Evolutionary conservation across 2,888 invertebrate genomes (phyloP).

Genomic region (Pandemis cinnamomeana): DNA sequence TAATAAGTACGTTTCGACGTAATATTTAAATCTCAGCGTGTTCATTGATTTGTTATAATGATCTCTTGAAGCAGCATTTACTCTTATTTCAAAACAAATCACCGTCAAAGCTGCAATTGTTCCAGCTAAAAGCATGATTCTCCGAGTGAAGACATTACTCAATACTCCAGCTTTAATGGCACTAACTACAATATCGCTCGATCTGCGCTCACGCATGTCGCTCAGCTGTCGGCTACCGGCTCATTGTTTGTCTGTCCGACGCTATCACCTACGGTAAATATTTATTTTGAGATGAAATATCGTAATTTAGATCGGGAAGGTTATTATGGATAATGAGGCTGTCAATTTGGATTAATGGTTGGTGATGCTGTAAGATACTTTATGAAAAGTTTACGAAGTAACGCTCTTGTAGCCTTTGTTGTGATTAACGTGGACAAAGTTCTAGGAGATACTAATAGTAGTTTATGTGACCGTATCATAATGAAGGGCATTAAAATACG

Average conservation of each 20-base stretch:
- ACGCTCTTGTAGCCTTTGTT: neutral
- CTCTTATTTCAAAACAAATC: neutral
- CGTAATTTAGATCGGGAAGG: constrained; percentile 35
- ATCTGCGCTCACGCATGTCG: constrained; percentile 32
- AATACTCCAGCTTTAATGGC: constrained; percentile 18
- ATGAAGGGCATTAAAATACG: no score
- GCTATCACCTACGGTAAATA: constrained; percentile 35
- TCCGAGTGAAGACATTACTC: constrained; percentile 40
- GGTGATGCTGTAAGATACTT: neutral
- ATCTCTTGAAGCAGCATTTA: no score
- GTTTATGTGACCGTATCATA: no score
- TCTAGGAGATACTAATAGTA: no score
- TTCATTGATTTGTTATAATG: no score
- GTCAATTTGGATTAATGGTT: constrained; percentile 36
- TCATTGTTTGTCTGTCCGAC: constrained; percentile 40
- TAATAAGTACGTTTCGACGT: no score
- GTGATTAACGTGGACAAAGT: no score
- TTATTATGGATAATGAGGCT: constrained; percentile 35
- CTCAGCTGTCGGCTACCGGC: constrained; percentile 41
- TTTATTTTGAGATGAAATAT: constrained; percentile 40
- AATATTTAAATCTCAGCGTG: no score
- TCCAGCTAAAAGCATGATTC: constrained; percentile 24
- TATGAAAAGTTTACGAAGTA: neutral
- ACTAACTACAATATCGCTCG: constrained; percentile 30
- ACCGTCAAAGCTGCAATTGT: constrained; percentile 18